Conservation (phyloP, 2,113 vertebrate genomes). For the Columba janthina region DNA sequence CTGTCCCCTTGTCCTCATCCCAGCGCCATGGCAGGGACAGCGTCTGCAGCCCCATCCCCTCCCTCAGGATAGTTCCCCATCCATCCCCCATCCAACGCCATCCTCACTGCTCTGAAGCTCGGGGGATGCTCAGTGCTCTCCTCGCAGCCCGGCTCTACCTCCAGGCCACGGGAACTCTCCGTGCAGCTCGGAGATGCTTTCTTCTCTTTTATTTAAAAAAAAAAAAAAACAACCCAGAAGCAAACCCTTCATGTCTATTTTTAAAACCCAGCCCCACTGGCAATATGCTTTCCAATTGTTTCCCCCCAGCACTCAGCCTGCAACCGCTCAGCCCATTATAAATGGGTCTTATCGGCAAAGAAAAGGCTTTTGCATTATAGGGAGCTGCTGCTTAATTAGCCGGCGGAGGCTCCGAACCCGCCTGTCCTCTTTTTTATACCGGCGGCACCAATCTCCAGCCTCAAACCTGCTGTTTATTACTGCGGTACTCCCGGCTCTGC, state of each 20-base stretch:
- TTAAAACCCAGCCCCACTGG: slow-evolving; percentile 61
- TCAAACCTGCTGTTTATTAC: slow-evolving; percentile 56
- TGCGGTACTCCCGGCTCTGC: slow-evolving; percentile 49
- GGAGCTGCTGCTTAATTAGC: slow-evolving; percentile 69
- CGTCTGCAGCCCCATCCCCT: background rate
- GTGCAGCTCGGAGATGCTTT: slow-evolving; percentile 3
- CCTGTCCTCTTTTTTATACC: slow-evolving; percentile 53
- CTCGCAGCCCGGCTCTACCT: background rate
- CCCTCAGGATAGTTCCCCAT: background rate
- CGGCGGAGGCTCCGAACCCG: slow-evolving; percentile 30
- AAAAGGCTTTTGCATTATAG: slow-evolving; percentile 60
- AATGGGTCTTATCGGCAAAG: slow-evolving; percentile 60
- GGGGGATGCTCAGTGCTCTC: background rate
- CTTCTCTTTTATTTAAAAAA: background rate
- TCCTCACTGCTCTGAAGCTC: slow-evolving; percentile 1
- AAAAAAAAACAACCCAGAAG: background rate
- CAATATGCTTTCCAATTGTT: slow-evolving; percentile 62
- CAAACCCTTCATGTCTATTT: slow-evolving; percentile 66
- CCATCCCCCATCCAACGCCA: background rate
- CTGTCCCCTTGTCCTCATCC: background rate
- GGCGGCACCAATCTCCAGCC: slow-evolving; percentile 50
- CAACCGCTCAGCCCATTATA: slow-evolving; percentile 47
- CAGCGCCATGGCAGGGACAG: background rate
- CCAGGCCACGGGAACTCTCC: slow-evolving; percentile 3
- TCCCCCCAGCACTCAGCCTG: slow-evolving; percentile 55